phyloP scores from a whole-genome alignment of 92 coral and sea anemone species.

The Phenganax stokvisi region DNA sequence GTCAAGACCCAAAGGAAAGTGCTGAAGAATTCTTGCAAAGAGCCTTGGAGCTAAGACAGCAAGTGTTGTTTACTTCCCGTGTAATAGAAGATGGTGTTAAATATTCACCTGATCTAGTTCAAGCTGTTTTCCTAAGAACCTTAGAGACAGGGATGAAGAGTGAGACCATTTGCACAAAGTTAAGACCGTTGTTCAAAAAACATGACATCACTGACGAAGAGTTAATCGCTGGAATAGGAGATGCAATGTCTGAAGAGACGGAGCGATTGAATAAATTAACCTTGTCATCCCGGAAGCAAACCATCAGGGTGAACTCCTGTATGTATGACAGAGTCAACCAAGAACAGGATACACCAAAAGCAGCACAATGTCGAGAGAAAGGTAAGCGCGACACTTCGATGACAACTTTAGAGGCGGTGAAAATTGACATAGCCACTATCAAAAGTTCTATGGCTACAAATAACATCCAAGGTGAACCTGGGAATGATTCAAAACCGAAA shows the following conservation, averaged over 20 bases:
- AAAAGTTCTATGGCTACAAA: conserved; percentile 19
- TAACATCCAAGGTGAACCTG: neutral
- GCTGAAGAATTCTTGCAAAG: neutral
- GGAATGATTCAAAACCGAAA: neutral
- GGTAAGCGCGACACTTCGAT: conserved; percentile 24
- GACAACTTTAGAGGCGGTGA: conserved; percentile 19
- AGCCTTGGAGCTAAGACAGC: conserved; percentile 3
- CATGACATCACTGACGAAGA: conserved; percentile 14
- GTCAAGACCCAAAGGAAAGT: conserved; percentile 29
- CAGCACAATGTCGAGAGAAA: neutral
- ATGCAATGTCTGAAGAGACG: conserved; percentile 30
- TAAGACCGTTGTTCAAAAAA: conserved; percentile 1
- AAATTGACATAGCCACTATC: conserved; percentile 8
- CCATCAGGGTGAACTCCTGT: neutral
- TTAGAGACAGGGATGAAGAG: conserved; percentile 1
- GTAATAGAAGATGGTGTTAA: neutral
- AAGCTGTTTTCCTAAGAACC: conserved; percentile 34
- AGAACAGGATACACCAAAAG: neutral
- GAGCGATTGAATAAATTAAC: conserved; percentile 21
- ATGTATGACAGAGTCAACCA: neutral
- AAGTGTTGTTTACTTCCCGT: neutral
- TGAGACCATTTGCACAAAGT: conserved; percentile 5
- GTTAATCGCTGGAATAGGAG: conserved; percentile 12
- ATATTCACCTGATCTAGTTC: conserved; percentile 30
- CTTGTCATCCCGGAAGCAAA: conserved; percentile 15